phyloP scores from a whole-genome alignment of 2,888 invertebrate genomes.

The Didymodactylos carnosus region DNA sequence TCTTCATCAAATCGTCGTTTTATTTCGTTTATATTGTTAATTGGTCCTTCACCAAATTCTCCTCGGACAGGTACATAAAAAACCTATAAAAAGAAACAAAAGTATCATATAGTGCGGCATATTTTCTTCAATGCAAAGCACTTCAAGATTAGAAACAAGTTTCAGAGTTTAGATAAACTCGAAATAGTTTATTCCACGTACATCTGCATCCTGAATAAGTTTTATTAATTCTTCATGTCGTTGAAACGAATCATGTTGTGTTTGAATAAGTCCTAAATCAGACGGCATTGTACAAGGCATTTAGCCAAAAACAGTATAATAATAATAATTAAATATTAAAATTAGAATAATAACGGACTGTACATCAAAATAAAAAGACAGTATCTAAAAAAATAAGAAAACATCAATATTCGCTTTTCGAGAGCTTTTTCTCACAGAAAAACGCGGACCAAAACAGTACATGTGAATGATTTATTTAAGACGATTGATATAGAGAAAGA shows the following conservation, averaged over 20 bases:
- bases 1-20: not conserved
- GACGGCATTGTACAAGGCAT: not conserved
- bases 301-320: too few species aligned
- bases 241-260: not conserved
- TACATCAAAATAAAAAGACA: too few species aligned
- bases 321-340: too few species aligned
- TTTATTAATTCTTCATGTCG: not conserved
- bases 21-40: not conserved
- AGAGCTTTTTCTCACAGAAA: too few species aligned
- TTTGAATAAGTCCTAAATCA: not conserved
- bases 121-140: too few species aligned
- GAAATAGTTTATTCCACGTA: not conserved
- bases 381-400: too few species aligned
- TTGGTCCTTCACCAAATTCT: not conserved
- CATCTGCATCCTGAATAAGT: not conserved
- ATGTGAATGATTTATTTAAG: too few species aligned
- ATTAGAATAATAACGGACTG: too few species aligned
- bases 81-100: not conserved
- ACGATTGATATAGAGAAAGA: too few species aligned
- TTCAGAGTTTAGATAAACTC: not conserved
- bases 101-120: not conserved
- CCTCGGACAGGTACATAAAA: not conserved
- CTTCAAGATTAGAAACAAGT: too few species aligned
- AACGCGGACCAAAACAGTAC: too few species aligned
- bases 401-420: too few species aligned